phyloP scores from a whole-genome alignment of 2,888 invertebrate genomes.

The Axea sp. region DNA sequence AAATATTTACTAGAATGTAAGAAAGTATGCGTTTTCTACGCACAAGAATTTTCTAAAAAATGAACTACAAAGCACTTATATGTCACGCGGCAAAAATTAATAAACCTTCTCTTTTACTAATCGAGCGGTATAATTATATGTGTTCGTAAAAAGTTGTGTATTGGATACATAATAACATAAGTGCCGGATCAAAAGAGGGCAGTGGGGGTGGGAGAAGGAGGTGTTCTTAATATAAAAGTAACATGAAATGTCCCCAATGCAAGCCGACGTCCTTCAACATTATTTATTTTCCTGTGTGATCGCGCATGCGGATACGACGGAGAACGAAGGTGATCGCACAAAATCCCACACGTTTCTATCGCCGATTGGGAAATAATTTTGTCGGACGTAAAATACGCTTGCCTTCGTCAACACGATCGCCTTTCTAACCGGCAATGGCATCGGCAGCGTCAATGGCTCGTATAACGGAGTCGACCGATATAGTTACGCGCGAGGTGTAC shows the following conservation, averaged over 20 bases:
- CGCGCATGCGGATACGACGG: conserved; percentile 61
- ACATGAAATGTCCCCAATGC: conserved; percentile 59
- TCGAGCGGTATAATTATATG: conserved; percentile 41
- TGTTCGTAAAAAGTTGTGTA: conserved; percentile 12
- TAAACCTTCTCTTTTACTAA: conserved; percentile 42
- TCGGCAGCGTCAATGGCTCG: conserved; percentile 58
- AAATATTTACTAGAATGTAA: too few relatives aligned
- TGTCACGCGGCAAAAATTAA: conserved; percentile 25
- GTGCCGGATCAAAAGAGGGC: conserved; percentile 18
- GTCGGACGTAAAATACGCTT: conserved; percentile 66
- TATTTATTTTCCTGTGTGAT: conserved; percentile 61
- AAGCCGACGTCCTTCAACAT: conserved; percentile 61
- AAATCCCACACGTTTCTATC: conserved; percentile 68
- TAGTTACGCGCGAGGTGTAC: conserved; percentile 52
- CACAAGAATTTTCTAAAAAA: neutral
- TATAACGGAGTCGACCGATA: conserved; percentile 49
- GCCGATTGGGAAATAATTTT: conserved; percentile 69
- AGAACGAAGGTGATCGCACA: conserved; percentile 65
- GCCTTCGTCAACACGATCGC: conserved; percentile 66
- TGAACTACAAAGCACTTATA: conserved; percentile 2
- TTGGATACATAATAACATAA: conserved; percentile 46
- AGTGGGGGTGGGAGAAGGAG: conserved; percentile 45
- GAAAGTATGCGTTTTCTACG: too few relatives aligned
- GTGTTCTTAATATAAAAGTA: conserved; percentile 47
- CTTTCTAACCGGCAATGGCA: conserved; percentile 72